Base-by-base conservation (phyloP, 2,888 invertebrate genomes). In the Ditula angustiorana region DNA sequence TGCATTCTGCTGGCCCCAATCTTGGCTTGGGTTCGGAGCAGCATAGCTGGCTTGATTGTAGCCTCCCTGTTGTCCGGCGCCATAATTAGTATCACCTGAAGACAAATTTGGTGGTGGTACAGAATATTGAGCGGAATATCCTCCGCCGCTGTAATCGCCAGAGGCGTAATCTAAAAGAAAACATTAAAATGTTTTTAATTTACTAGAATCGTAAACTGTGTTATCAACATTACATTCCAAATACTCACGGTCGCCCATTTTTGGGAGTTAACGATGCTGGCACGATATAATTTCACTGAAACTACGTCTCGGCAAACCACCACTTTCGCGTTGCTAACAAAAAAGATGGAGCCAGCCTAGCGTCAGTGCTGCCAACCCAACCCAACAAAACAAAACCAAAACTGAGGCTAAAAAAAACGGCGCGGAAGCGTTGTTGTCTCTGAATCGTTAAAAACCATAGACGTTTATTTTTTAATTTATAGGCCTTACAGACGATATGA, bases 101-200 rank as follows among this genome's bases (percentile, higher is more conserved):
- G 84, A 78, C 76, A 89, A 80, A 55, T 89, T 74, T 50, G 93
- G 88, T 61, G 92, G 88, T 70, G 93, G 88, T 78, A 92, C 85
- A 59, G 93, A 86, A 83, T 93, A 90, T 78, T 90, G 87, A 70
- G 88, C 83, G 30, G 88, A 84, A 76, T 90, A 90, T 60, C 90
- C 87, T 66, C 87, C 82, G 60, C 87, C 81, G 68, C 86, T 81
- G 74, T 92, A 86, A 81, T 91, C 91, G 41, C 90, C 86, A 65
- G 88, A 60, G 49, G 67, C 81, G 75, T 86, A 87, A 61, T 86
- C 87, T 87, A 64, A 64, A 61, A 60, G 61, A 65, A 65, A 65
- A 65, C 53, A 61, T 55, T 46, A 30, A n/a, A n/a, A 65, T 21
- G 46, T 65, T 28, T 59, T 35, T 52, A 37, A 53, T 30, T 52